Evolutionary conservation across 2,888 invertebrate species (phyloP).

Genomic region (Clostera curtula): DNA sequence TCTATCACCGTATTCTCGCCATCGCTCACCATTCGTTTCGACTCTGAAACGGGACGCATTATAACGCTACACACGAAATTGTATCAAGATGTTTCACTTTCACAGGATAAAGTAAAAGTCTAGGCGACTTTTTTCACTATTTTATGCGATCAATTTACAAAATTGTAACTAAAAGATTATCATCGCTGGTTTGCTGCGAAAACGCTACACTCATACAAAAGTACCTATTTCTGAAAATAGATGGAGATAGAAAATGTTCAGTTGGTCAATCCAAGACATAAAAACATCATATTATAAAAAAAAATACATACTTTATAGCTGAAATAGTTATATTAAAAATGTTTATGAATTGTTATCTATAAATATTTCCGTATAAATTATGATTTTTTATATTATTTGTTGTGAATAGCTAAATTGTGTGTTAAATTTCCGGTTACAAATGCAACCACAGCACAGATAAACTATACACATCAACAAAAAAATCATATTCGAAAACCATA

Average conservation of each 20-base stretch:
- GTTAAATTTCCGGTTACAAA: too few species aligned
- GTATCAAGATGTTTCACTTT: slow-evolving; percentile 66
- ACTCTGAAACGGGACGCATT: slow-evolving; percentile 72
- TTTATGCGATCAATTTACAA: slow-evolving; percentile 71
- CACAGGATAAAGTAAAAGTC: slow-evolving; percentile 61
- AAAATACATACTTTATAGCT: neutral
- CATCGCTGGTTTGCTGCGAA: slow-evolving; percentile 79
- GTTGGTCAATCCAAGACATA: slow-evolving; percentile 46
- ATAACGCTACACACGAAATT: slow-evolving; percentile 67
- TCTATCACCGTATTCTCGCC: slow-evolving; percentile 75
- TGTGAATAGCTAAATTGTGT: too few species aligned
- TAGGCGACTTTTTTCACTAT: slow-evolving; percentile 55
- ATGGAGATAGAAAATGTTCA: slow-evolving; percentile 78
- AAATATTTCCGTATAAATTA: too few species aligned
- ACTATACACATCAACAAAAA: too few species aligned
- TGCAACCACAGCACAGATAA: too few species aligned
- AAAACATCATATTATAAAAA: slow-evolving; percentile 10
- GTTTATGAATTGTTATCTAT: too few species aligned
- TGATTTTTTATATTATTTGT: too few species aligned
- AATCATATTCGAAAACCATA: too few species aligned
- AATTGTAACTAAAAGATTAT: slow-evolving; percentile 76
- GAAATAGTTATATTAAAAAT: slow-evolving; percentile 4
- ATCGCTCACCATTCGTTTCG: slow-evolving; percentile 74
- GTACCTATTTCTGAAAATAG: slow-evolving; percentile 83
- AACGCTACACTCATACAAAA: slow-evolving; percentile 76